Evolutionary conservation across 2,113 vertebrate species (phyloP).

Genomic region (Phasianus colchicus): DNA sequence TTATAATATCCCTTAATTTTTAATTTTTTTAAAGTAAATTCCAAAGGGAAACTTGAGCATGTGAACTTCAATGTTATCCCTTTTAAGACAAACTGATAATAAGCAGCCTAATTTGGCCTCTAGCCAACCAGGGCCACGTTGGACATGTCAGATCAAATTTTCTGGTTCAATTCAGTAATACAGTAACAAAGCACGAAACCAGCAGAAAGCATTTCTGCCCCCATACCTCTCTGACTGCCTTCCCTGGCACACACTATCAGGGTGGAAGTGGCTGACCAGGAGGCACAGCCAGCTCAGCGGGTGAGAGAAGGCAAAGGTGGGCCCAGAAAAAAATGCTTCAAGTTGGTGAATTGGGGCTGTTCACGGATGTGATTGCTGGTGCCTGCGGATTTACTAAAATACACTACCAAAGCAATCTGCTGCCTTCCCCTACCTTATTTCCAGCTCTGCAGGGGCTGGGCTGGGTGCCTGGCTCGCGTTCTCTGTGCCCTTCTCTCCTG

Average conservation of each 20-base stretch:
- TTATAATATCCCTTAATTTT: background rate
- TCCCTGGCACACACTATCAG: fast-evolving
- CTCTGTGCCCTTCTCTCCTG: background rate
- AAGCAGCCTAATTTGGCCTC: background rate
- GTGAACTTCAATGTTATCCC: constrained; percentile 1
- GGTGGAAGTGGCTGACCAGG: background rate
- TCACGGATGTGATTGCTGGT: fast-evolving
- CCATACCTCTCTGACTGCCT: background rate
- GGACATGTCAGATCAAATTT: constrained; percentile 50
- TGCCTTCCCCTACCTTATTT: background rate
- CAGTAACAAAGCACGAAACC: background rate
- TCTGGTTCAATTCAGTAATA: constrained; percentile 20
- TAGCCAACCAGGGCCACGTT: background rate
- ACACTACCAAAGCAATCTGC: background rate
- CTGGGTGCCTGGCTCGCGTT: background rate
- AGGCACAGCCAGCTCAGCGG: background rate
- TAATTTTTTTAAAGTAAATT: background rate
- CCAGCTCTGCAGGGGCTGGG: background rate
- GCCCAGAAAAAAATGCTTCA: background rate
- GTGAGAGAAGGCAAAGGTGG: background rate
- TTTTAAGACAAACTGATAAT: constrained; percentile 9
- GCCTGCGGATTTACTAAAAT: background rate
- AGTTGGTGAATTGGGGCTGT: background rate
- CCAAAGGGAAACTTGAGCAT: background rate
- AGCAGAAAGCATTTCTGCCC: background rate